phyloP scores from a whole-genome alignment of 2,888 invertebrate species.

The Bombyx huttoni region DNA sequence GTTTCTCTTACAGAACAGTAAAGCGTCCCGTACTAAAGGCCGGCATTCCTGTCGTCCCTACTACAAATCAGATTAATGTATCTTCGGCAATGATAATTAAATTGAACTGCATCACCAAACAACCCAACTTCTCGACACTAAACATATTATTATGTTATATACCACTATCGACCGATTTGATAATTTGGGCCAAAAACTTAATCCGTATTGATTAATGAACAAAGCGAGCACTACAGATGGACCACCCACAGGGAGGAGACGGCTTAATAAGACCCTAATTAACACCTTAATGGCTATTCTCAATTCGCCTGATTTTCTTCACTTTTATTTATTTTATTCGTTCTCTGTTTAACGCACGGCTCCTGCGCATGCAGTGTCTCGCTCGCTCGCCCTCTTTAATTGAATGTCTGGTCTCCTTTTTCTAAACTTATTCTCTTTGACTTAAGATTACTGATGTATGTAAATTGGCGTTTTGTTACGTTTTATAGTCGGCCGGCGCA shows the following conservation, averaged over 20 bases:
- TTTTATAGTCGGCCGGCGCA: slow-evolving; percentile 42
- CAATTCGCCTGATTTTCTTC: slow-evolving; percentile 65
- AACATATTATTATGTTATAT: slow-evolving; percentile 18
- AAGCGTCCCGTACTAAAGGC: too few relatives aligned
- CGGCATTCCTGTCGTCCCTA: too few relatives aligned
- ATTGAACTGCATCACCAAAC: slow-evolving; percentile 11
- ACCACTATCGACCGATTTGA: slow-evolving; percentile 28
- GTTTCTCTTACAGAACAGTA: too few relatives aligned
- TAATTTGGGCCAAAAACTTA: slow-evolving; percentile 52
- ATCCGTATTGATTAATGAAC: slow-evolving; percentile 62
- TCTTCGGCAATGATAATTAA: background rate
- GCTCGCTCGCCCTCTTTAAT: slow-evolving; percentile 51
- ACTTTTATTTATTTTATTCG: slow-evolving; percentile 58
- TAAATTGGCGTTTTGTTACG: slow-evolving; percentile 66
- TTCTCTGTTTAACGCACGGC: slow-evolving; percentile 31
- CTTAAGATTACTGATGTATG: slow-evolving; percentile 69
- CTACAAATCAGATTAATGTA: too few relatives aligned
- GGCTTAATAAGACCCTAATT: slow-evolving; percentile 72
- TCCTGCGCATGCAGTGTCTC: slow-evolving; percentile 31
- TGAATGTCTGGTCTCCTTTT: slow-evolving; percentile 61
- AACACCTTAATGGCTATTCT: slow-evolving; percentile 71
- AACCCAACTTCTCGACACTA: slow-evolving; percentile 6
- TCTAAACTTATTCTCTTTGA: slow-evolving; percentile 68
- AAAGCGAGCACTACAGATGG: slow-evolving; percentile 48
- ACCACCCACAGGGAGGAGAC: slow-evolving; percentile 68